phyloP scores from a whole-genome alignment of 2,113 vertebrate genomes.

The Phylloscopus trochilus region DNA sequence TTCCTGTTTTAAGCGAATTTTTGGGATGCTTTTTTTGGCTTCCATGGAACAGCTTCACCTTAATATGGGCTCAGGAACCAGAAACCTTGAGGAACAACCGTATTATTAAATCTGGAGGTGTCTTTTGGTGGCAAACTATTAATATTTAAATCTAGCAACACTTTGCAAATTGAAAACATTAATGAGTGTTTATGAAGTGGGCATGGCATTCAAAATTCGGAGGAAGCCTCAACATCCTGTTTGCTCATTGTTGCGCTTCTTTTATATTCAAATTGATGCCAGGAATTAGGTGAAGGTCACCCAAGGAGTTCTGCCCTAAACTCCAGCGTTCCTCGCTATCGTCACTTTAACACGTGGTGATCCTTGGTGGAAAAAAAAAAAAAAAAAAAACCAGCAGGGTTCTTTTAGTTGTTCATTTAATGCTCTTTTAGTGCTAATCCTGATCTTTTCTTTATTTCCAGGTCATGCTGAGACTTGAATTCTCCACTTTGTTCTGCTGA shows the following conservation, averaged over 20 bases:
- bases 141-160: conserved; percentile 54
- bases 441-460: background rate
- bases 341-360: rapidly evolving
- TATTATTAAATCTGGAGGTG: conserved; percentile 30
- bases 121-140: background rate
- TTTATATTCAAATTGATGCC: conserved; percentile 50
- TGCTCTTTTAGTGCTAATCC: background rate
- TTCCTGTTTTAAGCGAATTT: background rate
- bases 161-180: conserved; percentile 46
- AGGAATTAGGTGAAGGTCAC: conserved; percentile 58
- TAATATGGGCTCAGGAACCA: background rate
- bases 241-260: conserved; percentile 37
- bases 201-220: conserved; percentile 42
- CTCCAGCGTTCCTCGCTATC: background rate
- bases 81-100: background rate
- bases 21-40: background rate
- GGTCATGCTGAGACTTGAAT: background rate
- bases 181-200: conserved; percentile 32
- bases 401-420: background rate
- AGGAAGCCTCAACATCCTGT: conserved; percentile 50
- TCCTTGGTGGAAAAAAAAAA: background rate
- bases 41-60: background rate
- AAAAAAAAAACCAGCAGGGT: background rate
- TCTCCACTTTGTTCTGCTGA: background rate
- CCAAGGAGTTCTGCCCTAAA: conserved; percentile 12